Percentiles rank a stretch among this genome's conserved stretches.
These are phyloP conservation scores for Melikaiella ostensackeni DNA, from an alignment of 2,888 invertebrate genomes.

Conservation along the genomic window DNA sequence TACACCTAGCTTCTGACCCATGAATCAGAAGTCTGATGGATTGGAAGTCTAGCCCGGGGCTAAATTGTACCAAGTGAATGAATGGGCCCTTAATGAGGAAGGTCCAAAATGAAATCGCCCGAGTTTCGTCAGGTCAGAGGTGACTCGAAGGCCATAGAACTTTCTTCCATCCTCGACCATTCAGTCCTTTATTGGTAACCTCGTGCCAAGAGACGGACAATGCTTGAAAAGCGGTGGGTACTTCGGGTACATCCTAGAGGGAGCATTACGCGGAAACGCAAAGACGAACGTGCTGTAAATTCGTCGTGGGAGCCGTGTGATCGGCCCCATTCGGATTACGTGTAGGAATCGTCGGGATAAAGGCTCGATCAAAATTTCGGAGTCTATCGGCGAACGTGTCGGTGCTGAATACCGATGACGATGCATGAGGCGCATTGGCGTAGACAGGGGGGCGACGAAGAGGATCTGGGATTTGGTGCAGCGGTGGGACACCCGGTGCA, in stretches of 20 bases:
- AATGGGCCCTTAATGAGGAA: slow-evolving; percentile 18
- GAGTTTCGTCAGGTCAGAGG: slow-evolving; percentile 1
- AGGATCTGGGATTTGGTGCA: slow-evolving; percentile 16
- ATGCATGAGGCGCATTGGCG: slow-evolving; percentile 55
- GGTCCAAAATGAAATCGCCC: background rate
- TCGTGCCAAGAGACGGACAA: slow-evolving; percentile 29
- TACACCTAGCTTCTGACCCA: background rate
- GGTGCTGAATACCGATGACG: slow-evolving; percentile 69
- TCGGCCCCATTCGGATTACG: slow-evolving; percentile 73
- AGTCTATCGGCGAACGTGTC: slow-evolving; percentile 56
- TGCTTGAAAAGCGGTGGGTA: slow-evolving; percentile 3
- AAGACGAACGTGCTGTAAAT: slow-evolving; percentile 60
- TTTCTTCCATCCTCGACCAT: background rate
- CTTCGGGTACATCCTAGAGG: slow-evolving; percentile 40
- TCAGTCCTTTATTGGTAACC: slow-evolving; percentile 1
- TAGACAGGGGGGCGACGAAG: slow-evolving; percentile 21
- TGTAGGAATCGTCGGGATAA: slow-evolving; percentile 67
- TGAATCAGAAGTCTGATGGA: slow-evolving; percentile 21
- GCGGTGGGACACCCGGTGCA: slow-evolving; percentile 30
- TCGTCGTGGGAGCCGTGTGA: slow-evolving; percentile 67
- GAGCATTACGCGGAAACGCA: slow-evolving; percentile 55
- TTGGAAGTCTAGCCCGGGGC: slow-evolving; percentile 28
- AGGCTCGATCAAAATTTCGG: slow-evolving; percentile 70
- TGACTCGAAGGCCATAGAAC: slow-evolving; percentile 8
- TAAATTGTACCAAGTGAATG: slow-evolving; percentile 33